Evolutionary conservation across 2,113 vertebrate genomes (phyloP).

Genomic region (Hemiscyllium ocellatum): DNA sequence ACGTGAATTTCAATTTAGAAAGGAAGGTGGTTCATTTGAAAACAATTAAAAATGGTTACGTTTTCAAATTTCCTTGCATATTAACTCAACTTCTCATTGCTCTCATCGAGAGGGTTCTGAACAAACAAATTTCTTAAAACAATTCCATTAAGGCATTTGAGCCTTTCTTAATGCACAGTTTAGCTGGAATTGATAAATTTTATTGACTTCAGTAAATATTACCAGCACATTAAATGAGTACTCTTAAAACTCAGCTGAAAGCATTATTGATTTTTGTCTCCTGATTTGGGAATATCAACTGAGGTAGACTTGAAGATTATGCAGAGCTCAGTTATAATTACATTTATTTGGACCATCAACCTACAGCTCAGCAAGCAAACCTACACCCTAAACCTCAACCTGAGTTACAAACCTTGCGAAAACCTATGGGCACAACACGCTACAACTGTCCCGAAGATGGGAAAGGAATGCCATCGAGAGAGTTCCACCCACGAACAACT

Average conservation of each 20-base stretch:
- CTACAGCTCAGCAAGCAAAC: too few species aligned
- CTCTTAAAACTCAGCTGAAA: neutral
- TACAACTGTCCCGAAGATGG: too few species aligned
- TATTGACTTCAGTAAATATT: neutral
- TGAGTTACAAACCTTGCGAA: too few species aligned
- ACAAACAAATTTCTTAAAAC: neutral
- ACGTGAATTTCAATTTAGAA: neutral
- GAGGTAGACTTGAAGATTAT: neutral
- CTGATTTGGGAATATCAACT: neutral
- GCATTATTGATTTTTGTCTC: neutral
- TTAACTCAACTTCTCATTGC: neutral
- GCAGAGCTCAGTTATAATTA: neutral
- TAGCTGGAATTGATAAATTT: neutral
- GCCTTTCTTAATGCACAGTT: neutral
- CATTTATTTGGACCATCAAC: neutral
- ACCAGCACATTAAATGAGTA: neutral
- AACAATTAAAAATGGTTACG: neutral
- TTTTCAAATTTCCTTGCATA: neutral
- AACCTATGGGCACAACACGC: too few species aligned
- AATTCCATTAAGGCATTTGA: neutral
- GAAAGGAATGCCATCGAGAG: too few species aligned
- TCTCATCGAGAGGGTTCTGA: neutral
- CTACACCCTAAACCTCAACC: too few species aligned
- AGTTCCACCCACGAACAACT: too few species aligned
- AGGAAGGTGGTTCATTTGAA: neutral